Evolutionary conservation across 2,797 vertebrate species (phyloP), one percentile per base, ranked within the genome.

Genomic region (Amblyopsis hoosieri): DNA sequence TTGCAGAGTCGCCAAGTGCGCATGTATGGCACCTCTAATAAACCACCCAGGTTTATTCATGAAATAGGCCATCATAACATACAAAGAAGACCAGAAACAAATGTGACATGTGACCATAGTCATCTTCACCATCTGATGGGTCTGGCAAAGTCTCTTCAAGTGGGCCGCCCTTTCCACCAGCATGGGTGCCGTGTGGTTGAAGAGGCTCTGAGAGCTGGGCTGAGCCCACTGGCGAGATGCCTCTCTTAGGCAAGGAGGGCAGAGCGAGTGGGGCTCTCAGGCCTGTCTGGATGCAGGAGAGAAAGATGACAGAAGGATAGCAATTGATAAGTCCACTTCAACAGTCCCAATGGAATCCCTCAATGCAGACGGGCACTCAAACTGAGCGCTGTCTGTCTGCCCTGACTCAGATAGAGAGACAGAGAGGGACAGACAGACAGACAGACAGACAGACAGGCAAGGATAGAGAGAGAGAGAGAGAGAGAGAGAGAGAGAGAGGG

Each of bases 291-390:
- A 56, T 70, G 48, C 63, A 63, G 70, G 75, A 17, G 67, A 73
- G 75, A 75, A 49, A 78, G 1, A 17, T 78, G 1, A 17, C 76
- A 72, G 57, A 62, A 66, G 66, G 53, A 69, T 57, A 73, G 67
- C 54, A 45, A 62, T 58, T 80, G 85, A 89, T 85, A 89, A 82
- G 78, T 79, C 82, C 83, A 86, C 84, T 87, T 85, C 64, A 80
- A 66, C 23, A 31, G 59, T 63, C 78, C 85, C 76, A 81, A 78
- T 77, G 75, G 69, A 75, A 81, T 83, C 83, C 80, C 85, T 88
- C 75, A 84, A 76, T 19, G 47, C 51, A 82, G 68, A 15, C 64
- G 3, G 62, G 73, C 68, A 60, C 72, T 79, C 74, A 69, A 52
- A 31, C 60, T 45, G 69, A 71, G 56, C 62, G 54, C 57, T 45